phyloP scores from a whole-genome alignment of 2,797 vertebrate genomes.

The Lemur catta region DNA sequence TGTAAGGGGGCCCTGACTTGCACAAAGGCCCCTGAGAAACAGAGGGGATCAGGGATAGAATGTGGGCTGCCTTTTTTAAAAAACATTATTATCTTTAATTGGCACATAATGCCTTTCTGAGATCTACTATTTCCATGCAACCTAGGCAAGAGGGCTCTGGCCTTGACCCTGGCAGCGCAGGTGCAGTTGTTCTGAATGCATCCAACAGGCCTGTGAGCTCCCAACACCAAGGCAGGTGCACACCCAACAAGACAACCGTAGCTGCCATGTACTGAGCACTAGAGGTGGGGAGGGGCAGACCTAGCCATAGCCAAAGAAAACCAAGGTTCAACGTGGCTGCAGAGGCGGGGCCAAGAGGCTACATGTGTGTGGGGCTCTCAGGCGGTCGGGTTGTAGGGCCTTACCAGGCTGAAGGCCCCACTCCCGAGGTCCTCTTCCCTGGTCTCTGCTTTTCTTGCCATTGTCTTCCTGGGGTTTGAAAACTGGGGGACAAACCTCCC shows the following conservation, averaged over 20 bases:
- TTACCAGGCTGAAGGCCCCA: conserved; percentile 31
- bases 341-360: neutral
- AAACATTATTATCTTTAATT: neutral
- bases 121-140: neutral
- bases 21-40: neutral
- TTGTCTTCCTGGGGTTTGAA: conserved; percentile 61
- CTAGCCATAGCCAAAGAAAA: neutral
- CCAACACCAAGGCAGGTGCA: neutral
- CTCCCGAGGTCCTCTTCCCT: neutral
- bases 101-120: neutral
- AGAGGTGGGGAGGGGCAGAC: neutral
- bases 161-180: neutral
- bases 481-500: conserved; percentile 76
- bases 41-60: neutral
- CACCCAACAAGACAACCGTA: neutral
- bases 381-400: neutral
- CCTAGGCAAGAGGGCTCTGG: neutral
- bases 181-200: neutral
- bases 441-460: neutral
- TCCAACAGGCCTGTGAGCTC: neutral
- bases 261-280: neutral
- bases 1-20: neutral
- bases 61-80: neutral
- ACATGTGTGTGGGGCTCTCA: accelerated
- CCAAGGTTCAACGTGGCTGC: neutral